Percentiles rank a stretch among this genome's conserved stretches.
phyloP scores from a whole-genome alignment of 92 coral and sea anemone genomes.

The Paramuricea clavata region DNA sequence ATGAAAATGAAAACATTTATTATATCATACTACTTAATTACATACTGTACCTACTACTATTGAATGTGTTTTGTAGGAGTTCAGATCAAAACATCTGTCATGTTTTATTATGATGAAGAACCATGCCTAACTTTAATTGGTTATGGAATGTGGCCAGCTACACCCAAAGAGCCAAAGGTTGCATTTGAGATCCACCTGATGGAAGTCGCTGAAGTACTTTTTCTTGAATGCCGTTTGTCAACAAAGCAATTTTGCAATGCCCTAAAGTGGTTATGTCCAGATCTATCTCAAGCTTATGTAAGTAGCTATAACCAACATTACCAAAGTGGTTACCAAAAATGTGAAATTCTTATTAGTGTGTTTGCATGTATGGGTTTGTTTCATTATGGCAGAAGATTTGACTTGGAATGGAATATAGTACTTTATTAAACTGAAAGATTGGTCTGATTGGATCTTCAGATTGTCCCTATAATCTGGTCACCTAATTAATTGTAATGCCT shows the following conservation, averaged over 20 bases:
- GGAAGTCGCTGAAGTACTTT: constrained; percentile 38
- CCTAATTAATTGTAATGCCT: no score
- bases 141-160: constrained; percentile 71
- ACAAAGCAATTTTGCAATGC: constrained; percentile 55
- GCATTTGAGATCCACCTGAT: constrained; percentile 61
- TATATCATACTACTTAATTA: no score
- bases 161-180: constrained; percentile 71
- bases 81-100: no score
- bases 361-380: neutral
- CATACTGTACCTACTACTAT: no score
- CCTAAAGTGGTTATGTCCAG: constrained; percentile 65
- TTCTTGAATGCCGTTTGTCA: constrained; percentile 68
- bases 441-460: no score
- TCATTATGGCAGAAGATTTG: no score
- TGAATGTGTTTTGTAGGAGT: neutral
- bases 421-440: no score
- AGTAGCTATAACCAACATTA: no score
- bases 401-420: no score
- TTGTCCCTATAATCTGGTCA: no score
- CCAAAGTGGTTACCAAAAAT: neutral
- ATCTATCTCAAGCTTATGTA: constrained; percentile 61
- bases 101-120: constrained; percentile 62
- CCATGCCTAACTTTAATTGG: constrained; percentile 50
- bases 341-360: neutral
- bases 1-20: no score